Percentiles rank a stretch among this genome's conserved stretches.
Conservation (phyloP, 2,888 invertebrate species). For the Argyra leucocephala region DNA sequence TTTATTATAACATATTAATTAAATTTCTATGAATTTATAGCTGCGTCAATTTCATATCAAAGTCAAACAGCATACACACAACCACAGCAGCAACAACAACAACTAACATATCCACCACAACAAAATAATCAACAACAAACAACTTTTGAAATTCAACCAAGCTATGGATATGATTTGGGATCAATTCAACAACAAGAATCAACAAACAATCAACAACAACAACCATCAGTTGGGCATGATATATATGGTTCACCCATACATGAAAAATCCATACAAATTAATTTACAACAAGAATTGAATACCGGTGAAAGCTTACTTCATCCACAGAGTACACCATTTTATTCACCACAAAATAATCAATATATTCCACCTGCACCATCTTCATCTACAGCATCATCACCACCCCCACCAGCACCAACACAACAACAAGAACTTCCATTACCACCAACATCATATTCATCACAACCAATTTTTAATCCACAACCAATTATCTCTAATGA, state of each 20-base stretch:
- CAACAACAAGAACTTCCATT: background rate
- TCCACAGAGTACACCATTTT: background rate
- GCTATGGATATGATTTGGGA: slow-evolving; percentile 5
- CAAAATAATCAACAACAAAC: background rate
- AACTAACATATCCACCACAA: background rate
- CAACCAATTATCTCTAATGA: background rate
- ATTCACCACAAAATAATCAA: background rate
- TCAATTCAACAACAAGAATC: background rate
- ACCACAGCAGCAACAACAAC: background rate
- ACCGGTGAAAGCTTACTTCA: slow-evolving; percentile 1
- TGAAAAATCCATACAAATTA: background rate
- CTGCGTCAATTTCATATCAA: background rate
- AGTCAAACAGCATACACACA: background rate
- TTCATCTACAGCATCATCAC: background rate
- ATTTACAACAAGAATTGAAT: background rate
- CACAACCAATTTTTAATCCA: background rate
- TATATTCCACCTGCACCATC: background rate
- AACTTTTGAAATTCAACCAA: slow-evolving; percentile 9
- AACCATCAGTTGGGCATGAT: background rate
- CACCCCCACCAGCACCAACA: background rate
- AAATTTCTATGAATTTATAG: too few relatives aligned
- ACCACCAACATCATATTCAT: background rate
- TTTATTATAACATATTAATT: too few relatives aligned
- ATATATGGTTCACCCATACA: background rate
- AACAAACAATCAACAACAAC: background rate